A percentile compares a stretch with the other conserved stretches of the same genome.
phyloP scores from a whole-genome alignment of 2,797 vertebrate genomes.

The Danio jaintianensis region DNA sequence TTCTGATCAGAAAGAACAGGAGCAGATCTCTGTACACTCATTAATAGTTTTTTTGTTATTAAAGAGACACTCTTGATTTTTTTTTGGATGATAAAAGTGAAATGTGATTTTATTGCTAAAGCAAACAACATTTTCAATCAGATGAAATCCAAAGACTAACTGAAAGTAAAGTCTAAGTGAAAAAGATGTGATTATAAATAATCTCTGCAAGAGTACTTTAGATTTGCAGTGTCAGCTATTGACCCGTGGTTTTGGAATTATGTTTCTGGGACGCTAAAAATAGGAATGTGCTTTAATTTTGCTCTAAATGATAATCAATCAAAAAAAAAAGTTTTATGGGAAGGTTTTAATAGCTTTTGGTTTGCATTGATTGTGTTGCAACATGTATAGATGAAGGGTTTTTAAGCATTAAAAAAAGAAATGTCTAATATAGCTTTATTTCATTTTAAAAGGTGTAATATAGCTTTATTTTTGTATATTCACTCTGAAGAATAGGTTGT shows the following conservation, averaged over 20 bases:
- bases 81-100: background rate
- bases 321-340: background rate
- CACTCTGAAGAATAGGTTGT: too few relatives aligned
- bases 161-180: slow-evolving; percentile 4
- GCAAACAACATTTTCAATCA: slow-evolving; percentile 18
- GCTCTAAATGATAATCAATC: slow-evolving; percentile 4
- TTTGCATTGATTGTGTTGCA: too few relatives aligned
- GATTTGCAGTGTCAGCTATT: slow-evolving; percentile 16
- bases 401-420: too few relatives aligned
- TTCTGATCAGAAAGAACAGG: slow-evolving; percentile 22
- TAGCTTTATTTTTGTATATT: too few relatives aligned
- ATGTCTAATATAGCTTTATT: too few relatives aligned
- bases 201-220: slow-evolving; percentile 6
- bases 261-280: slow-evolving; percentile 1
- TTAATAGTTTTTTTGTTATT: slow-evolving; percentile 17
- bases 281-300: background rate
- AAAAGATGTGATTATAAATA: slow-evolving; percentile 22
- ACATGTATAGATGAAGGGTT: background rate
- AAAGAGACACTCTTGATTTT: slow-evolving; percentile 22
- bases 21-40: background rate
- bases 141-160: slow-evolving; percentile 28
- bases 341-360: background rate
- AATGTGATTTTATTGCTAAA: background rate
- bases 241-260: background rate
- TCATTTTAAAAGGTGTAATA: too few relatives aligned